Evolutionary conservation across 2,113 vertebrate species (phyloP).

Genomic region (Melospiza melodia): DNA sequence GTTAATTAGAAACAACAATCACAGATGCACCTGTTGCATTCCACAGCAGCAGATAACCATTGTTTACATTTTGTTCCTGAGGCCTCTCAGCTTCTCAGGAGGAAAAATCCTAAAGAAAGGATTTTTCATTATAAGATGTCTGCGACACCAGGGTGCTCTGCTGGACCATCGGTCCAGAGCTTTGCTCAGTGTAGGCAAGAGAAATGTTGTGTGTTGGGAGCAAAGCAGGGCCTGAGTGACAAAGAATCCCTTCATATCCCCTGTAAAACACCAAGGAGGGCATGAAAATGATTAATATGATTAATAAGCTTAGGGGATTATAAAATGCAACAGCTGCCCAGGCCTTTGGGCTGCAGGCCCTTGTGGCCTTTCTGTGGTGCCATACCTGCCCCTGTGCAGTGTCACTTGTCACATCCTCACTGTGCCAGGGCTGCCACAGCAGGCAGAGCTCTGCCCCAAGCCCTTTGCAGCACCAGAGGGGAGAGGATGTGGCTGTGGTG

Average conservation of each 20-base stretch:
- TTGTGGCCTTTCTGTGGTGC: neutral
- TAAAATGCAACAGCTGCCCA: neutral
- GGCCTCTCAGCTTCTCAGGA: too few species aligned
- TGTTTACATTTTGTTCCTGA: too few species aligned
- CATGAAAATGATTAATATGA: neutral
- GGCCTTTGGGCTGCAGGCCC: neutral
- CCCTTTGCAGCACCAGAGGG: fast-evolving
- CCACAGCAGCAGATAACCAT: too few species aligned
- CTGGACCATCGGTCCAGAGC: neutral
- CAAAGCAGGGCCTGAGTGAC: neutral
- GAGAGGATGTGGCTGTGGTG: neutral
- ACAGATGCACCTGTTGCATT: too few species aligned
- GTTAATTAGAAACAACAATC: too few species aligned
- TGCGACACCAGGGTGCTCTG: neutral
- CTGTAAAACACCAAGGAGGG: neutral
- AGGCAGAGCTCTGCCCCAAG: neutral
- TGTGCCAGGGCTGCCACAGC: neutral
- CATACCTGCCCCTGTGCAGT: fast-evolving
- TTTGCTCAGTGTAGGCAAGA: neutral
- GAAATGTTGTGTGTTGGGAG: neutral
- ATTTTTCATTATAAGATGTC: too few species aligned
- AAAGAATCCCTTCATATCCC: neutral
- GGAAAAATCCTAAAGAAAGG: too few species aligned
- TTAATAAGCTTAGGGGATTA: neutral
- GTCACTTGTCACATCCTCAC: fast-evolving